Conservation (phyloP, 2,888 invertebrate species). For the Pterostichus madidus region DNA sequence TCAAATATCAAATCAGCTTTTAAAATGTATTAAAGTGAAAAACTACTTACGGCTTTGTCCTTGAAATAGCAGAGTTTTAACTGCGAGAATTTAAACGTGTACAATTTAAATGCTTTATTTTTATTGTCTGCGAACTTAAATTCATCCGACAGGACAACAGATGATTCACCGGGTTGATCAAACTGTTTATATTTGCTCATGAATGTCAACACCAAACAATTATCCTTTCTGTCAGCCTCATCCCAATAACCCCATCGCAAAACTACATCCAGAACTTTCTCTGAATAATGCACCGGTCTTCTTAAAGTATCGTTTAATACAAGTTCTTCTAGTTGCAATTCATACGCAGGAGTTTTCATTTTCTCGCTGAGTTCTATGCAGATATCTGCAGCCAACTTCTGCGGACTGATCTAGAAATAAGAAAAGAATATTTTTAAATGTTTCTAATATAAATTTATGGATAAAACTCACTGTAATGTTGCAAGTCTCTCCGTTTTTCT, state of each 20-base stretch:
- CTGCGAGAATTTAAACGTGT: slow-evolving; percentile 90
- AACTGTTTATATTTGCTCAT: slow-evolving; percentile 75
- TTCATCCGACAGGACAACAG: slow-evolving; percentile 85
- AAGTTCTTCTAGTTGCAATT: slow-evolving; percentile 89
- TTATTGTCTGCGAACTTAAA: slow-evolving; percentile 88
- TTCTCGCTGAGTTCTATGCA: slow-evolving; percentile 85
- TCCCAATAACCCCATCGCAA: slow-evolving; percentile 94
- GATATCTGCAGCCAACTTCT: slow-evolving; percentile 87
- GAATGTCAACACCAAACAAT: slow-evolving; percentile 83
- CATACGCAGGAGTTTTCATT: slow-evolving; percentile 83
- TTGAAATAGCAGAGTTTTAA: slow-evolving; percentile 88
- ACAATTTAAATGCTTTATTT: slow-evolving; percentile 86
- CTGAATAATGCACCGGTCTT: slow-evolving; percentile 88
- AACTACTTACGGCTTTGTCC: slow-evolving; percentile 83
- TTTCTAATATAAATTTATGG: not conserved
- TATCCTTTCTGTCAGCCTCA: slow-evolving; percentile 90
- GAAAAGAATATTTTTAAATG: slow-evolving; percentile 45
- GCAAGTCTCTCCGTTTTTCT: slow-evolving; percentile 80
- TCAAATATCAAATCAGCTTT: too few relatives aligned
- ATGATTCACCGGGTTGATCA: slow-evolving; percentile 75
- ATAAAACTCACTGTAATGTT: slow-evolving; percentile 81
- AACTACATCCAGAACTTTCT: slow-evolving; percentile 84
- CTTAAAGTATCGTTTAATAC: slow-evolving; percentile 87
- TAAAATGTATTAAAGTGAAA: too few relatives aligned
- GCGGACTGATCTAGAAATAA: slow-evolving; percentile 84